Base-by-base conservation (phyloP, 1,140 invertebrate genomes). In the Agrypnia vestita region DNA sequence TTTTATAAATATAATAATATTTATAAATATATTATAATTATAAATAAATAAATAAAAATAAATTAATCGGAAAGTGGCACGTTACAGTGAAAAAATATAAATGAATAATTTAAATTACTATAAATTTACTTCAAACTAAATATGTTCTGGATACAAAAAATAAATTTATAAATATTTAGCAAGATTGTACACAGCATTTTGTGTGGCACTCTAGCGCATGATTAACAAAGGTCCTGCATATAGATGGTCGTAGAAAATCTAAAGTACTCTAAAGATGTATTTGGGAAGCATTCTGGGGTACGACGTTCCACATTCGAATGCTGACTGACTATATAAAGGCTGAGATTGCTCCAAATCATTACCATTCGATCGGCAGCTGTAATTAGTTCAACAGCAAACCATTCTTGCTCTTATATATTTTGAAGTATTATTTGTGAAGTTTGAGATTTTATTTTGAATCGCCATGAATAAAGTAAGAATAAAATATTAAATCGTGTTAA, bases 321-420 rank as follows among this genome's bases (percentile, higher is more conserved):
- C 62, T 46, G 77, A 44, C 69, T 44, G 59, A 80, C 47, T 83
- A 83, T 83, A 83, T 74, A 83, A 83, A 83, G 82, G 55, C 49
- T 51, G 17, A 51, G 67, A 78, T 80, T 83, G 82, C 82, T 83
- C 82, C 82, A 83, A 83, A 83, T 83, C 82, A 83, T 83, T 83
- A 83, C 76, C 82, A 83, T 83, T 83, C 82, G 74, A 83, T 83
- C 76, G 49, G 79, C 74, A 76, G 59, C 82, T 78, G 67, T 80
- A 83, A 83, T 83, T 83, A 80, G 82, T 80, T 83, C 78, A 83
- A 83, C 82, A 83, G 46, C 77, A 25, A 69, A 64, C 43, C 51
- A 46, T 73, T 15, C 61, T 78, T 56, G 77, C 79, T 73, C 72
- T 76, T 44, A 21, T 49, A 51, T 21, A 35, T n/a, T 49, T 61